Percentiles rank a stretch among this genome's conserved stretches.
Evolutionary conservation across 2,797 vertebrate species (phyloP).

Genomic region (Scleropages formosus): DNA sequence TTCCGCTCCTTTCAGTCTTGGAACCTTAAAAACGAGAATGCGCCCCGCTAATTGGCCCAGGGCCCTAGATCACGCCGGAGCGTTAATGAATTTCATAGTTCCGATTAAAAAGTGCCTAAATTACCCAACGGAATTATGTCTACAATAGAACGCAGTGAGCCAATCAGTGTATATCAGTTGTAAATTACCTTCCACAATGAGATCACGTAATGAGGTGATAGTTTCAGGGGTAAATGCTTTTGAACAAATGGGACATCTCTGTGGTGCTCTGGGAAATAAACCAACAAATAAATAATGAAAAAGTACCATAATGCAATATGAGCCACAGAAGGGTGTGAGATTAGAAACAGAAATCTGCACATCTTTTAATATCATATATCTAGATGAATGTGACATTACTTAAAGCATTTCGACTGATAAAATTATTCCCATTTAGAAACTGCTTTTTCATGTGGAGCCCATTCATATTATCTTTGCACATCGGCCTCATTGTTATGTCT

Average conservation of each 20-base stretch:
- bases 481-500: background rate
- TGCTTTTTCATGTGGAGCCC: slow-evolving; percentile 13
- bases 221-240: slow-evolving; percentile 14
- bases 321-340: background rate
- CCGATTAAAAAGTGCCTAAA: slow-evolving; percentile 17
- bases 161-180: background rate
- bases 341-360: background rate
- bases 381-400: slow-evolving; percentile 10
- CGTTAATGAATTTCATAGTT: slow-evolving; percentile 18
- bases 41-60: background rate
- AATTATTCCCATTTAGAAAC: slow-evolving; percentile 26
- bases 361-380: slow-evolving; percentile 3
- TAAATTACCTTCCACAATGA: slow-evolving; percentile 19
- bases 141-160: background rate
- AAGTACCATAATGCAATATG: slow-evolving; percentile 1
- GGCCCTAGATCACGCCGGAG: background rate
- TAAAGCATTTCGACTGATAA: slow-evolving; percentile 24
- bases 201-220: slow-evolving; percentile 9
- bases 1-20: no score
- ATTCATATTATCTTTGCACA: background rate
- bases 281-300: slow-evolving; percentile 15
- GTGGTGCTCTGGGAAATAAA: slow-evolving; percentile 8
- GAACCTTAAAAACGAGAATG: background rate
- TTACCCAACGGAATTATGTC: slow-evolving; percentile 14
- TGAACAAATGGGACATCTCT: slow-evolving; percentile 15